Evolutionary conservation across 1,140 invertebrate genomes (phyloP), one percentile per base, ranked within the genome.

Genomic region (Hypothenemus hampei): DNA sequence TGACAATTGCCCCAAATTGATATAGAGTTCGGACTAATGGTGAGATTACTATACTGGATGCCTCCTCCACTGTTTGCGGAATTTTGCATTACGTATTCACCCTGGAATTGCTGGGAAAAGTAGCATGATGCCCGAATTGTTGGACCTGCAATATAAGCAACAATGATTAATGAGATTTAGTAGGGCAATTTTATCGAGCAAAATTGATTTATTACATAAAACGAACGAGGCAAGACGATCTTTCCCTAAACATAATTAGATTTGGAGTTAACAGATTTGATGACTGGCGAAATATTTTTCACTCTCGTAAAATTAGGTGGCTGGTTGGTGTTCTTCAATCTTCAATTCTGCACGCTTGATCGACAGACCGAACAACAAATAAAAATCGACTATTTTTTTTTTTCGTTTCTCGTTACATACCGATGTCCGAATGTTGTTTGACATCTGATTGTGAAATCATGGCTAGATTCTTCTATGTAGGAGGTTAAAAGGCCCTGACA

Each of bases 1-100:
- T 83, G 78, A 58, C 83, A 86, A 50, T 76, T 75, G 3, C 83
- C 83, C 82, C 82, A 86, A 23, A 82, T 79, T 6, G 82, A 80
- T 60, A 85, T 84, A 8, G 81, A 74, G 58, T 81, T 81, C 44
- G 74, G 77, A 19, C 78, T 80, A 41, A 86, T 81, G 59, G 78
- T 82, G 35, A 86, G 72, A 37, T 75, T 68, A 18, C 79, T 80
- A 65, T 85, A 85, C 53, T 79, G 77, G 43, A 84, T 75, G 23
- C 73, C 73, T 29, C 77, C 73, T 24, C 69, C 68, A 3, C 60
- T 65, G 60, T 69, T 72, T 15, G 63, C 64, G 29, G 72, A 72
- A 43, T 66, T 77, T 71, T 85, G 83, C 70, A 80, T 83, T 47
- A 81, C 66, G 66, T 78, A 85, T 53, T 82, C 80, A 16, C 83